phyloP scores from a whole-genome alignment of 1,140 invertebrate genomes.

The Cardiocondyla obscurior region DNA sequence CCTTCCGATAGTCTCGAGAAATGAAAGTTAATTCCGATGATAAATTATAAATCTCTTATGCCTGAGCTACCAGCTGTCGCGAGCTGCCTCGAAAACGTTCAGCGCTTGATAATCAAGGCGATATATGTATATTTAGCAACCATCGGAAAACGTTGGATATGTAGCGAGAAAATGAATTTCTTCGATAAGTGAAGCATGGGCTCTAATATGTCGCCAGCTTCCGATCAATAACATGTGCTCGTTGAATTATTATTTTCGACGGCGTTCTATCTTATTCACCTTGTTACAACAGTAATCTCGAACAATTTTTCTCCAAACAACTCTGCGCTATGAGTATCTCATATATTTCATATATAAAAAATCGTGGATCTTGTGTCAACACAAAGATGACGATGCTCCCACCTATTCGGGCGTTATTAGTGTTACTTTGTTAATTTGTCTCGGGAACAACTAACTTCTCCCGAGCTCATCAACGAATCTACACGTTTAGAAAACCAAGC shows the following conservation, averaged over 20 bases:
- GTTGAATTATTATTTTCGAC: conserved; percentile 15
- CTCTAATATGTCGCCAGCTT: neutral
- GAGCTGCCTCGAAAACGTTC: neutral
- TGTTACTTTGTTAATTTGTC: conserved; percentile 20
- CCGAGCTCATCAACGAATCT: neutral
- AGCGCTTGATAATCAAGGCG: neutral
- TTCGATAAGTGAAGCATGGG: neutral
- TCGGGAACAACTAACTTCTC: neutral
- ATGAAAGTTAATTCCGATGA: too few species aligned
- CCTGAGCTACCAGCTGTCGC: neutral
- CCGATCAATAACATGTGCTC: neutral
- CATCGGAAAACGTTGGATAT: conserved; percentile 8
- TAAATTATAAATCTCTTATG: conserved; percentile 14
- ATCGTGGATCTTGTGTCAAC: conserved; percentile 17
- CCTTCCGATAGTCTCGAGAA: neutral
- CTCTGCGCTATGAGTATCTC: conserved; percentile 4
- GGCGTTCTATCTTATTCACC: neutral
- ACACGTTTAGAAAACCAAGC: conserved; percentile 20
- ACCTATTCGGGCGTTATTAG: neutral
- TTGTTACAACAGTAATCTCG: conserved; percentile 43
- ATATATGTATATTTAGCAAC: conserved; percentile 16
- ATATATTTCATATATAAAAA: conserved; percentile 52
- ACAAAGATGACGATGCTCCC: conserved; percentile 5
- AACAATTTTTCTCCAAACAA: conserved; percentile 40
- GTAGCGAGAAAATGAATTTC: neutral